A percentile compares a stretch with the other conserved stretches of the same genome.
Evolutionary conservation across 2,113 vertebrate species (phyloP).

Genomic region (Pituophis catenifer): DNA sequence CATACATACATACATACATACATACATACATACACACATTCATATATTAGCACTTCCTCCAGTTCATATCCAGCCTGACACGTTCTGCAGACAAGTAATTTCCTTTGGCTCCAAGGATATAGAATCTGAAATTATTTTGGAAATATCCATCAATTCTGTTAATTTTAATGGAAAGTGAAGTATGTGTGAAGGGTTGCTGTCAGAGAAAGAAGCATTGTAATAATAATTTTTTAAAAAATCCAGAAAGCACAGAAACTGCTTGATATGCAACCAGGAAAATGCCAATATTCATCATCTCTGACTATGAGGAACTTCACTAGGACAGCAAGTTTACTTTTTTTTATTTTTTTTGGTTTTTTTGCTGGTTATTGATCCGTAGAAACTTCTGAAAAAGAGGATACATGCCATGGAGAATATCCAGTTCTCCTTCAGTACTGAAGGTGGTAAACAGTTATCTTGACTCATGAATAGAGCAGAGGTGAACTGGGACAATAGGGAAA

Average conservation of each 20-base stretch:
- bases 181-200: background rate
- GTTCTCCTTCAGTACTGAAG: background rate
- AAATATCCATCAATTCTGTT: background rate
- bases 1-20: no score
- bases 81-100: background rate
- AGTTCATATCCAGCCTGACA: no score
- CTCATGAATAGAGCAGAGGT: background rate
- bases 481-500: background rate
- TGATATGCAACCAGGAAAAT: constrained; percentile 33
- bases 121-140: constrained; percentile 4
- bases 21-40: no score
- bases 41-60: no score
- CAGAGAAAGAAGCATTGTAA: background rate
- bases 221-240: background rate
- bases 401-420: background rate
- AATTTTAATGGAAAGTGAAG: background rate
- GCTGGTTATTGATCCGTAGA: background rate
- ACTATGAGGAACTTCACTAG: background rate
- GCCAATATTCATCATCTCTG: background rate
- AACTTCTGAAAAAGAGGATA: constrained; percentile 2
- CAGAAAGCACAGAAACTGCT: background rate
- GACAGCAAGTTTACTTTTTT: constrained; percentile 14
- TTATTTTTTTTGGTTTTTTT: background rate
- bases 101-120: background rate
- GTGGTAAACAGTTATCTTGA: background rate